phyloP scores from a whole-genome alignment of 2,113 vertebrate species.

The Electrona antarctica region DNA sequence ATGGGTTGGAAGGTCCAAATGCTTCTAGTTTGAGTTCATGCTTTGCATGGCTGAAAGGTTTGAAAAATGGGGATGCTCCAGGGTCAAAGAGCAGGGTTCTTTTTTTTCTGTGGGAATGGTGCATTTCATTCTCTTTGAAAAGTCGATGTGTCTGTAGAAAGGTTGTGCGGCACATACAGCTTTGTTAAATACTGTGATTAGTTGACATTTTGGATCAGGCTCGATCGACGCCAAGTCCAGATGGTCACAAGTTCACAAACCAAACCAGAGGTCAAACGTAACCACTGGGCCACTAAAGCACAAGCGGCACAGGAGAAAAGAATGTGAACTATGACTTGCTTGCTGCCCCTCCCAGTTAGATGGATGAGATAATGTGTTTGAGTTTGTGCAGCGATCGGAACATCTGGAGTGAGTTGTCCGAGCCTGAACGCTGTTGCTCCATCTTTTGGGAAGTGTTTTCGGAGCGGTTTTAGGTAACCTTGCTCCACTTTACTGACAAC shows the following conservation, averaged over 20 bases:
- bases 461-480: constrained; percentile 68
- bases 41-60: background rate
- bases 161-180: background rate
- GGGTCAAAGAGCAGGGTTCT: background rate
- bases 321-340: constrained; percentile 20
- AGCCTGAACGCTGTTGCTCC: constrained; percentile 51
- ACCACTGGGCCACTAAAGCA: background rate
- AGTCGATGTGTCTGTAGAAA: background rate
- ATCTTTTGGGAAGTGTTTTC: constrained; percentile 54
- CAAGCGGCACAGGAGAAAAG: constrained; percentile 16
- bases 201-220: constrained; percentile 16
- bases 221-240: background rate
- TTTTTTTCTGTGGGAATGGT: background rate
- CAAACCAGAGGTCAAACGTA: background rate
- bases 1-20: background rate
- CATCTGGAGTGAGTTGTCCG: constrained; percentile 75
- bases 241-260: background rate
- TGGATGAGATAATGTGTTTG: constrained; percentile 52
- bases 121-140: background rate
- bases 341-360: constrained; percentile 19
- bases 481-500: constrained; percentile 45
- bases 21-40: background rate
- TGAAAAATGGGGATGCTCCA: background rate
- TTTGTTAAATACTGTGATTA: constrained; percentile 7
- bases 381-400: constrained; percentile 33